phyloP scores from a whole-genome alignment of 2,888 invertebrate species.

The Girardia tigrina region DNA sequence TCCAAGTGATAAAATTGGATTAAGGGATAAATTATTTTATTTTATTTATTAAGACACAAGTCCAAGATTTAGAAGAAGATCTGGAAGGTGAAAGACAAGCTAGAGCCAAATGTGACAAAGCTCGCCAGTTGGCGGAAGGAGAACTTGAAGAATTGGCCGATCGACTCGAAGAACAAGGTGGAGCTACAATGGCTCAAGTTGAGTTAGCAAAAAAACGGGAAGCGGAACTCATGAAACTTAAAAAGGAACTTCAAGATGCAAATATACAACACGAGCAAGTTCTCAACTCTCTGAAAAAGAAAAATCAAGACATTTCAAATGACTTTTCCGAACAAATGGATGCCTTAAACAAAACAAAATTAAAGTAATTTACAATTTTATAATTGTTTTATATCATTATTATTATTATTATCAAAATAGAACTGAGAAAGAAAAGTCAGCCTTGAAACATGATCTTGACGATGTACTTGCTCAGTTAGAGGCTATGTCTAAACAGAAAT shows the following conservation, averaged over 20 bases:
- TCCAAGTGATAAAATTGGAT: constrained; percentile 57
- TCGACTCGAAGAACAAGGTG: constrained; percentile 78
- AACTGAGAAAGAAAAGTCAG: constrained; percentile 93
- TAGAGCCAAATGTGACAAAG: constrained; percentile 61
- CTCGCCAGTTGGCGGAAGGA: constrained; percentile 32
- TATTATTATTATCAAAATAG: neutral
- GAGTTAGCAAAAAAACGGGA: constrained; percentile 76
- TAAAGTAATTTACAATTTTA: constrained; percentile 60
- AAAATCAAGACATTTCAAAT: constrained; percentile 96
- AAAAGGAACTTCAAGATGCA: constrained; percentile 88
- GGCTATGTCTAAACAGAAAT: constrained; percentile 94
- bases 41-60: constrained; percentile 64
- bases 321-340: constrained; percentile 99
- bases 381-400: neutral
- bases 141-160: constrained; percentile 54
- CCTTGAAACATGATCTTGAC: constrained; percentile 91
- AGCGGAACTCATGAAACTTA: constrained; percentile 91
- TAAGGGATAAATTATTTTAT: too few relatives aligned
- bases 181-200: constrained; percentile 78
- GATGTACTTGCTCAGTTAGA: constrained; percentile 90
- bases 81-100: constrained; percentile 96
- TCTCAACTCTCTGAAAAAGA: constrained; percentile 87
- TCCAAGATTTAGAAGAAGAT: constrained; percentile 98
- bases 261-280: constrained; percentile 85
- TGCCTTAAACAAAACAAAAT: constrained; percentile 96